Evolutionary conservation across 2,113 vertebrate species (phyloP), one percentile per base, ranked within the genome.

Genomic region (Phyllopteryx taeniolatus): DNA sequence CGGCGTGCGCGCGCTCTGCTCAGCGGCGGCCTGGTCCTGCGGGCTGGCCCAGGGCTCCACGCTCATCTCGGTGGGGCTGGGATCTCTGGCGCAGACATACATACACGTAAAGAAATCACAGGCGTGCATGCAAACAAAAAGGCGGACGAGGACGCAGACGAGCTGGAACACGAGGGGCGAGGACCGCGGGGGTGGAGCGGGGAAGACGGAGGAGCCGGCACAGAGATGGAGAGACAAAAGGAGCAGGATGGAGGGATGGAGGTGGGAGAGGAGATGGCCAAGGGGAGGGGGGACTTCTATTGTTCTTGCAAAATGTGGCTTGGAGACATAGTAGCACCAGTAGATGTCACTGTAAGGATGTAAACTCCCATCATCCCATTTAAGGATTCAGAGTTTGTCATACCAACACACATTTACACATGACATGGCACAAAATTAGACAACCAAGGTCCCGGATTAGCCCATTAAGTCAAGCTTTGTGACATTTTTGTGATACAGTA

Each of bases 41-140:
- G 90, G 83, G 66, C 77, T 85, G 85, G 86, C 88, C 76, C 70
- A 88, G 85, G 91, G 88, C 90, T 92, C 90, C 80, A 84, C 91
- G 85, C 78, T 94, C 95, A 94, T 94, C 87, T 89, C 93, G 92
- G 91, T 92, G 77, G 90, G 87, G 81, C 91, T 91, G 85, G 89
- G 86, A 74, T 90, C 84, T 88, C 90, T 92, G 85, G 72, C 68
- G 68, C 88, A 90, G 51, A 88, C 82, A 86, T 80, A 88, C 68
- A 84, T 82, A 79, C 85, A 87, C 77, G 79, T 80, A 68, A 85
- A 77, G 79, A 85, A 85, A 78, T 85, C 72, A 74, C 88, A 87
- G 70, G 80, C 82, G 57, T 83, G 83, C 88, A 90, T 88, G 83
- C 83, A 90, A 85, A 83, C 84, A 78, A 82, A 83, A 86, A 39